Base-by-base conservation (phyloP, 2,797 vertebrate genomes). In the Phoeniculus purpureus region DNA sequence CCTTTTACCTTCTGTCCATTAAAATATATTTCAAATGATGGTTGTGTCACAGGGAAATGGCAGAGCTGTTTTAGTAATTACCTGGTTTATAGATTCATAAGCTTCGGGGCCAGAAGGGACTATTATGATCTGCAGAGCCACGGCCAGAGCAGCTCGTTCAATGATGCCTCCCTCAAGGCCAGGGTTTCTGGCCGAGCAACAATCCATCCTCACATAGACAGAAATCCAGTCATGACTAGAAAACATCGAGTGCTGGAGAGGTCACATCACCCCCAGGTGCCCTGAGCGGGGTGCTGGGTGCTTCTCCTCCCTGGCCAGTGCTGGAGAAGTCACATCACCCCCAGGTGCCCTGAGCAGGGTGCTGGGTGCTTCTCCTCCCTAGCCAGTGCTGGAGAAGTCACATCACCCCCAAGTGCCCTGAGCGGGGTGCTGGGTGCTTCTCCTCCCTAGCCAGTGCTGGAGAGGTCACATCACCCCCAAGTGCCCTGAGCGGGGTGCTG, bases 41-140 rank as follows among this genome's bases (percentile, higher is more conserved):
- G 48, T 59, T 91, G 66, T 78, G 80, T 88, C 77, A 27, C 74
- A 59, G 45, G 52, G 21, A 94, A 93, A 89, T 43, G 56, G 64
- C 92, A 86, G 10, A 27, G 83, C 80, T 79, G 54, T 92, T 92
- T 90, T 47, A 62, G 74, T 81, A 92, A 90, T 90, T 89, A 86
- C 76, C 90, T 86, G 26, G 7, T 88, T 94, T 90, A 93, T 73
- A 66, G 90, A 76, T 81, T 81, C 93, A 64, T 86, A 86, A 85
- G 20, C 51, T 89, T 82, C 56, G 74, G 61, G 84, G 84, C 75
- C 86, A 90, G 75, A 79, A 90, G 50, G 67, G 74, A 73, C 47
- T 58, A 37, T 84, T 74, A 81, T 1, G 26, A 54, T 77, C 55
- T 52, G 72, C 52, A 70, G 54, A 91, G 61, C 56, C 0, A 0